Evolutionary conservation across 2,113 vertebrate genomes (phyloP).

Genomic region (Rhagologus leucostigma): DNA sequence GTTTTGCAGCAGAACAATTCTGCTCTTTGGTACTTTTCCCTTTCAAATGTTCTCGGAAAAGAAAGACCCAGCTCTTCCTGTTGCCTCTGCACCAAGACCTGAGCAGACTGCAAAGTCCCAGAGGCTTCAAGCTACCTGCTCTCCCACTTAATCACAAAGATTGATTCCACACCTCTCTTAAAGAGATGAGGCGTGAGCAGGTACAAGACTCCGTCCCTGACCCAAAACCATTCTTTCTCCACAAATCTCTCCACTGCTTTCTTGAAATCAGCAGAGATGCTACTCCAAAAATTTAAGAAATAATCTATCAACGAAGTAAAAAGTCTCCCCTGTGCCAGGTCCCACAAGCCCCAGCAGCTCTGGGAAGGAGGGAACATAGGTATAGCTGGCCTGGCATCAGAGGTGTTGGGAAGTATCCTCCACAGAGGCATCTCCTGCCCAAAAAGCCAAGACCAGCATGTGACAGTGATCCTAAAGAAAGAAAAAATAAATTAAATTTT

Average conservation of each 20-base stretch:
- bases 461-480: neutral
- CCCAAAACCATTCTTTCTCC: neutral
- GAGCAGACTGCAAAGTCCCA: constrained; percentile 6
- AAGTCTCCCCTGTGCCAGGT: neutral
- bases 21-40: neutral
- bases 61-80: neutral
- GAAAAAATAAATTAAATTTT: neutral
- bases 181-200: neutral
- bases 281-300: neutral
- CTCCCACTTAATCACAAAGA: neutral
- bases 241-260: neutral
- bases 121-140: neutral
- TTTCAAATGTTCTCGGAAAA: neutral
- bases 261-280: neutral
- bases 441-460: neutral
- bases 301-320: neutral
- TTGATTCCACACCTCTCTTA: neutral
- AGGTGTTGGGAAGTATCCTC: neutral
- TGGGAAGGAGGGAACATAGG: rapidly evolving
- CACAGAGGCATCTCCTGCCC: neutral
- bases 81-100: neutral
- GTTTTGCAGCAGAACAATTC: neutral
- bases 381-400: rapidly evolving
- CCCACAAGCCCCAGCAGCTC: neutral
- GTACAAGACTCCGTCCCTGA: neutral